Evolutionary conservation across 2,113 vertebrate genomes (phyloP).

Genomic region (Pelecanus crispus): DNA sequence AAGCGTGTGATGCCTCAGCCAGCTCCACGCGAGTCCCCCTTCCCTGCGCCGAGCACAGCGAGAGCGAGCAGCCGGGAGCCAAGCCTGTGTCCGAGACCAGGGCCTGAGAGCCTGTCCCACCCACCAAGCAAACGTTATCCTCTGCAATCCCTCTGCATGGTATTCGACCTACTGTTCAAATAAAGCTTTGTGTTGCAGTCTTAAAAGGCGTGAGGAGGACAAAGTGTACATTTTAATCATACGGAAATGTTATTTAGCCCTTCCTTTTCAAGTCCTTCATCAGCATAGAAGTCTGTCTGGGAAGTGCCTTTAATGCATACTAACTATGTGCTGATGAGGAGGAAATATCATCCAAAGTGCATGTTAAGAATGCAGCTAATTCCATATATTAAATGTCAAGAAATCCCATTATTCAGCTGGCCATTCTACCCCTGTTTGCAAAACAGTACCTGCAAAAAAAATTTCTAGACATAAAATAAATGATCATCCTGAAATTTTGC

Average conservation of each 20-base stretch:
- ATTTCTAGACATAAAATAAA: not conserved
- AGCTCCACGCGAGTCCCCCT: accelerated
- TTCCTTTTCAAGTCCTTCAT: not conserved
- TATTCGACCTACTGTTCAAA: not conserved
- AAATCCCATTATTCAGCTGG: not conserved
- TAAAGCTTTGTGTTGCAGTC: not conserved
- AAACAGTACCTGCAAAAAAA: not conserved
- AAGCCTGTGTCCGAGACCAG: too few species aligned
- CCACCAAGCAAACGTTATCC: not conserved
- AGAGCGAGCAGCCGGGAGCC: accelerated
- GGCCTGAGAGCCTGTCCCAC: not conserved
- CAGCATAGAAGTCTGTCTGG: not conserved
- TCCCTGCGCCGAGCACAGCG: accelerated
- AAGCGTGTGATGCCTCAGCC: not conserved
- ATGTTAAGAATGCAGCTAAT: not conserved
- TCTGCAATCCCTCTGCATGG: not conserved
- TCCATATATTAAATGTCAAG: not conserved
- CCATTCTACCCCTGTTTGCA: not conserved
- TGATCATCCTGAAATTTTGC: not conserved
- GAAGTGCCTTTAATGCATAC: not conserved
- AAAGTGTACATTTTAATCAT: not conserved
- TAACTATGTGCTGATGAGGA: not conserved
- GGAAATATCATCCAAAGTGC: not conserved
- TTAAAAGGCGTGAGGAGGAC: not conserved
- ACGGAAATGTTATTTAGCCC: not conserved